Percentiles rank a stretch among this genome's conserved stretches.
phyloP scores from a whole-genome alignment of 2,797 vertebrate genomes.

The Allobates femoralis region DNA sequence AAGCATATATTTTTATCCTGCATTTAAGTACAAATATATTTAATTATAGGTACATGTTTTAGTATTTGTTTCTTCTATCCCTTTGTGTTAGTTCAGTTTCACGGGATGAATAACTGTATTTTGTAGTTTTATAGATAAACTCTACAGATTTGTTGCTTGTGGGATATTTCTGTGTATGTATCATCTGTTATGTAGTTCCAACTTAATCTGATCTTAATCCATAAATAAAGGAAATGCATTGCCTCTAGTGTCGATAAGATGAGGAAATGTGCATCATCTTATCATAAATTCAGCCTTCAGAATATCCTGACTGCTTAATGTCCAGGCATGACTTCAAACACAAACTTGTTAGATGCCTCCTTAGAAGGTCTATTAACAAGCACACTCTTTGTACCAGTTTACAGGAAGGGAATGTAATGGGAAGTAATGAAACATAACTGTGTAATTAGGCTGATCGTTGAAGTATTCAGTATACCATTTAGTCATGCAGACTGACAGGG shows the following conservation, averaged over 20 bases:
- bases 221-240: slow-evolving; percentile 35
- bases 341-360: slow-evolving; percentile 51
- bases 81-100: neutral
- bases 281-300: slow-evolving; percentile 50
- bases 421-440: slow-evolving; percentile 63
- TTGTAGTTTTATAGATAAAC: neutral
- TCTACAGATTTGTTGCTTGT: neutral
- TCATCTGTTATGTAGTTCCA: neutral
- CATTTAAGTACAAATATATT: neutral
- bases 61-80: neutral
- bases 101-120: neutral
- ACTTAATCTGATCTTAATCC: slow-evolving; percentile 12
- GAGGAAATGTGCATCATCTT: slow-evolving; percentile 42
- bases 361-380: slow-evolving; percentile 55
- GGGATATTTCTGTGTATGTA: neutral
- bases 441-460: slow-evolving; percentile 59
- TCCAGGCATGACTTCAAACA: slow-evolving; percentile 60
- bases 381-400: slow-evolving; percentile 55
- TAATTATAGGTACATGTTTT: neutral
- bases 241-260: slow-evolving; percentile 19
- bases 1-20: neutral
- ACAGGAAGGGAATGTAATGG: slow-evolving; percentile 57
- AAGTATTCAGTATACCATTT: slow-evolving; percentile 58
- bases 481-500: slow-evolving; percentile 56
- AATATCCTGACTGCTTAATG: slow-evolving; percentile 35